Base-by-base conservation (phyloP, 1,140 invertebrate genomes). In the Linepithema humile region DNA sequence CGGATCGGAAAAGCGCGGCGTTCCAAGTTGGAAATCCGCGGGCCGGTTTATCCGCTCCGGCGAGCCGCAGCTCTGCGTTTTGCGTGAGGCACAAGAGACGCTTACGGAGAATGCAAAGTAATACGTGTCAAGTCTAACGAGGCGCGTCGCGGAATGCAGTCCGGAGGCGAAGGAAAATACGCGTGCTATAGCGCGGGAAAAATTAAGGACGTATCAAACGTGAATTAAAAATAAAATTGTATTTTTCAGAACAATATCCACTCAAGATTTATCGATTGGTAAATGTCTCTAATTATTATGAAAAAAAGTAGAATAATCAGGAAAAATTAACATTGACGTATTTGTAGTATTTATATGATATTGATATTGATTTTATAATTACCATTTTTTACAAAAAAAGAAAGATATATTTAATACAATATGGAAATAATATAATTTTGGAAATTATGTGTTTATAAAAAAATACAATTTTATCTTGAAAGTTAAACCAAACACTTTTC, bases 71-170 rank as follows among this genome's bases (percentile, higher is more conserved):
- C 20, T 35, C 15, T 32, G 73, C 40, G 43, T 12, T 60, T 26
- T 20, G 55, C 57, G 35, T 26, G n/a, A 50, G 35, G 62, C 26
- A 15, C 26, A 60, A 67, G 78, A 64, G 78, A 64, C 45, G 84
- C 29, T 84, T 59, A 50, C 78, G 48, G 48, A 17, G 75, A 80
- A 80, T 70, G 75, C 75, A 80, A 92, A 92, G 91, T 92, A 93
- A 93, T 93, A 92, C 91, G 91, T 93, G 92, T 93, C 92, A 93
- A 92, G 91, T 92, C 88, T 87, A 92, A 91, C 89, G 87, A 90
- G 90, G 90, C 92, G 87, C 91, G 91, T 91, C 88, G 91, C 82
- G 90, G 92, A 92, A 92, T 91, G 90, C 85, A 88, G 85, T 82
- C 89, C 87, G 86, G 83, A 91, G 88, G 90, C 90, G 88, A 86